These are phyloP conservation scores for Bradypodion pumilum DNA, from an alignment of 2,797 vertebrate genomes.

Conservation along the genomic window DNA sequence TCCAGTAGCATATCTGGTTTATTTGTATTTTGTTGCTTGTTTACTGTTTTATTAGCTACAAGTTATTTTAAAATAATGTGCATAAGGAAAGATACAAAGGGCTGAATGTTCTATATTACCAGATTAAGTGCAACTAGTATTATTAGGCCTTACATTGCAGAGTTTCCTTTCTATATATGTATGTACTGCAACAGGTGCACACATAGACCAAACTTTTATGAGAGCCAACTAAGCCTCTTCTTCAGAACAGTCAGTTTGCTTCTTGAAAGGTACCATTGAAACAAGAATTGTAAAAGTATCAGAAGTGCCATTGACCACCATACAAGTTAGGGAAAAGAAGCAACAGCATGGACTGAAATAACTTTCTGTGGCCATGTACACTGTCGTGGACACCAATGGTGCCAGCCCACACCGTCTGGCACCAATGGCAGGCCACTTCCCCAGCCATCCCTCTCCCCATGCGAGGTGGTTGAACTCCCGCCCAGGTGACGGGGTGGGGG, in stretches of 20 bases:
- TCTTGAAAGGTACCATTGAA: slow-evolving; percentile 79
- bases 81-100: neutral
- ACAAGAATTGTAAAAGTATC: slow-evolving; percentile 82
- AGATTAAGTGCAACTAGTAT: neutral
- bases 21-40: too few relatives aligned
- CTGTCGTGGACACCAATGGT: too few relatives aligned
- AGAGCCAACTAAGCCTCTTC: slow-evolving; percentile 80
- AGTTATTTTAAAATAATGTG: too few relatives aligned
- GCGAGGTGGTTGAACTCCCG: too few relatives aligned
- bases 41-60: too few relatives aligned
- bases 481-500: too few relatives aligned
- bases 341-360: slow-evolving; percentile 29
- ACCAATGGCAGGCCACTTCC: too few relatives aligned
- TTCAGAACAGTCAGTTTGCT: slow-evolving; percentile 81
- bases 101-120: neutral
- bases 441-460: too few relatives aligned
- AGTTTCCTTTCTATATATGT: neutral
- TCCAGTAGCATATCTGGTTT: too few relatives aligned
- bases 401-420: too few relatives aligned
- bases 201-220: slow-evolving; percentile 79
- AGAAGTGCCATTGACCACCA: slow-evolving; percentile 54
- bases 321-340: slow-evolving; percentile 54
- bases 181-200: neutral
- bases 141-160: neutral
- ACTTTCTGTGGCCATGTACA: too few relatives aligned